Conservation (phyloP, 1,140 invertebrate genomes). For the Penaeus japonicus region DNA sequence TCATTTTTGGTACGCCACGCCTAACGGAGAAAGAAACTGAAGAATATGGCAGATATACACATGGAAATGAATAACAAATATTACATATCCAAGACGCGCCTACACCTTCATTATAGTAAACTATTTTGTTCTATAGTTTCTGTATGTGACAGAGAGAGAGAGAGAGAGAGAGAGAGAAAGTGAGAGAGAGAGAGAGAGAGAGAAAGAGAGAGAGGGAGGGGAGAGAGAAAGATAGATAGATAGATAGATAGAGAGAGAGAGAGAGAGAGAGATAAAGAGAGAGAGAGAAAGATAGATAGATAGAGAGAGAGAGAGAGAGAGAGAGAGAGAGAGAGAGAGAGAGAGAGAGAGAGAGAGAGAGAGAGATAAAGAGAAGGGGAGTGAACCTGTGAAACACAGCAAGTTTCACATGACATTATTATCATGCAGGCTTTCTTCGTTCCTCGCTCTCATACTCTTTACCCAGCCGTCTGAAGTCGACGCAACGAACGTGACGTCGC, state of each 20-base stretch:
- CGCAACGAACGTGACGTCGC: too few species aligned
- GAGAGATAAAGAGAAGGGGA: neutral
- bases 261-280: neutral
- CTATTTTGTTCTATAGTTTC: too few species aligned
- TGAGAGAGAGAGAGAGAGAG: neutral
- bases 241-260: slow-evolving; percentile 2
- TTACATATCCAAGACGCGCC: too few species aligned
- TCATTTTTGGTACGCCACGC: too few species aligned
- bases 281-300: neutral
- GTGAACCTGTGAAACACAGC: neutral
- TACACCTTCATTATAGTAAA: too few species aligned
- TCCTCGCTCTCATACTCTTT: too few species aligned
- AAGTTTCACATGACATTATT: too few species aligned
- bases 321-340: neutral
- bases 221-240: neutral
- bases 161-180: neutral
- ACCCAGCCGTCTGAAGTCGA: too few species aligned
- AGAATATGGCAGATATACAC: too few species aligned
- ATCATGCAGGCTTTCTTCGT: too few species aligned
- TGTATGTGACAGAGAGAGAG: neutral
- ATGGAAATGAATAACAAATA: too few species aligned
- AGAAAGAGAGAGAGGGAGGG: neutral
- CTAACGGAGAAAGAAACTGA: too few species aligned
- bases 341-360: neutral
- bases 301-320: neutral